Conservation (phyloP, 2,797 vertebrate species). For the Pangasius macronema region DNA sequence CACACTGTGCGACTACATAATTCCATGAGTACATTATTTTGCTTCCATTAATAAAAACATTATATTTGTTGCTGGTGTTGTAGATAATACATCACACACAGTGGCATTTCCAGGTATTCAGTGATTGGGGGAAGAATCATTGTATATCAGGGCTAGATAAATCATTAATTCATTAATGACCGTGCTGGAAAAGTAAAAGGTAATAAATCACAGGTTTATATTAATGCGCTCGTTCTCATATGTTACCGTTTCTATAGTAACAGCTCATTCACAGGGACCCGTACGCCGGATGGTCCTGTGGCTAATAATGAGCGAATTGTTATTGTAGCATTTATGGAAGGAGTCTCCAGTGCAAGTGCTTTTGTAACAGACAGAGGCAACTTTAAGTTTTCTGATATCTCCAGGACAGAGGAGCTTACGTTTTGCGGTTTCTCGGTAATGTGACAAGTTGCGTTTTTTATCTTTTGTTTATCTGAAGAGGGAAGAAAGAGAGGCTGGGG, state of each 20-base stretch:
- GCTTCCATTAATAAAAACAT: slow-evolving; percentile 16
- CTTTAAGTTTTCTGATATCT: background rate
- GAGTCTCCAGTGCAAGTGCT: background rate
- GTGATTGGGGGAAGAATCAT: background rate
- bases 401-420: background rate
- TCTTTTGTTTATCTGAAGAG: background rate
- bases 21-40: slow-evolving; percentile 28
- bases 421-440: accelerated
- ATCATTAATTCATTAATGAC: background rate
- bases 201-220: background rate
- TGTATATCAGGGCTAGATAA: background rate
- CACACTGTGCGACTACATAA: slow-evolving; percentile 19
- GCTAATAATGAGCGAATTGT: background rate
- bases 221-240: too few species aligned
- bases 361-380: background rate
- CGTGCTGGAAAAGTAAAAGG: background rate
- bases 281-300: background rate
- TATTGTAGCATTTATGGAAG: background rate
- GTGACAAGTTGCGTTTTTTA: background rate
- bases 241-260: background rate
- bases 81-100: background rate
- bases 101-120: background rate
- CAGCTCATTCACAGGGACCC: background rate
- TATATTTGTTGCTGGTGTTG: background rate
- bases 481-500: background rate